Conservation (phyloP, 64 coral and sea anemone species). For the Montipora sp. region DNA sequence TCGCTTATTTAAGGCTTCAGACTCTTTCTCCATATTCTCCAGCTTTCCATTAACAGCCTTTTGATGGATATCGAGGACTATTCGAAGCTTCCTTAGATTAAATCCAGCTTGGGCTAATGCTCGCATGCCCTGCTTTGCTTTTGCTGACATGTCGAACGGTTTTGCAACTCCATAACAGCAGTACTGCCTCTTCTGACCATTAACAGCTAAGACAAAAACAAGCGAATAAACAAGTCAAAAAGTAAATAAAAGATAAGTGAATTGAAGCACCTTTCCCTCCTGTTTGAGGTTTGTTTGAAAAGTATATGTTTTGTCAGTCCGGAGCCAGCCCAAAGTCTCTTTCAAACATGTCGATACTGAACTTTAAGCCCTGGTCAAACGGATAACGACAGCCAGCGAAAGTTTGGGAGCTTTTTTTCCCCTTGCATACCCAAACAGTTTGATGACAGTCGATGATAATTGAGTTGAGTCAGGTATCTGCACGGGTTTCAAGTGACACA, state of each 20-base stretch:
- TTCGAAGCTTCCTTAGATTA: conserved; percentile 16
- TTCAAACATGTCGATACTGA: no score
- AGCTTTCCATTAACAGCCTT: conserved; percentile 43
- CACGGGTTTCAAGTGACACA: no score
- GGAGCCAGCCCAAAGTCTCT: no score
- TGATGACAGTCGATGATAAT: no score
- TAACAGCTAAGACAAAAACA: neutral
- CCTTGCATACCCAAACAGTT: no score
- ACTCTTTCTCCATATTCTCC: conserved; percentile 56
- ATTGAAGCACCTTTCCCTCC: no score
- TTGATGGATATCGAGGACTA: conserved; percentile 5
- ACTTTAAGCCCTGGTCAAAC: no score
- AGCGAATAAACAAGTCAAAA: neutral
- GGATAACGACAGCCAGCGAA: no score
- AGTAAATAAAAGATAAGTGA: neutral
- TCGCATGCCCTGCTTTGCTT: conserved; percentile 30
- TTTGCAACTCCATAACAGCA: conserved; percentile 21
- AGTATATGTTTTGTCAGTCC: no score
- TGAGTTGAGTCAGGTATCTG: no score
- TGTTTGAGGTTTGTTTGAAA: no score
- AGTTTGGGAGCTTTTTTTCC: no score
- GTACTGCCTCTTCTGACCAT: conserved; percentile 31
- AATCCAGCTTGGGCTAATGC: conserved; percentile 30
- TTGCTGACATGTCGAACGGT: conserved; percentile 32
- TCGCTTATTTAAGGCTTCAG: conserved; percentile 57